Conservation (phyloP, 2,888 invertebrate species). For the Oscheius sp. region DNA sequence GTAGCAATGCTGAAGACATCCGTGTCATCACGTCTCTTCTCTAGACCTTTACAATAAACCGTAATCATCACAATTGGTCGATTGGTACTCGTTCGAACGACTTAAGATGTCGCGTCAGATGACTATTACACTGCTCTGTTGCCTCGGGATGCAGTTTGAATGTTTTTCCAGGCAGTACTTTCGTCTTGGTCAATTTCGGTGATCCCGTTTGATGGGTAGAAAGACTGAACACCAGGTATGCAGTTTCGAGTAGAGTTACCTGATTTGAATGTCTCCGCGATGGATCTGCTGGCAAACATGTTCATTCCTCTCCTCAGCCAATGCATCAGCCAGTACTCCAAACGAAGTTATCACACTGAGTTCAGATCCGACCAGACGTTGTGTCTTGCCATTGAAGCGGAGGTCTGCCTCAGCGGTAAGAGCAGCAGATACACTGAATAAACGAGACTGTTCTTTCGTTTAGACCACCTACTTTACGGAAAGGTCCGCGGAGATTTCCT, state of each 20-base stretch:
- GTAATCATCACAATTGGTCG: slow-evolving; percentile 12
- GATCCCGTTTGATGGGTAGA: background rate
- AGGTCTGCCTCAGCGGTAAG: slow-evolving; percentile 40
- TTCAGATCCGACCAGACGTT: slow-evolving; percentile 38
- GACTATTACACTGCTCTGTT: slow-evolving; percentile 14
- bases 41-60: too few species aligned
- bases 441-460: background rate
- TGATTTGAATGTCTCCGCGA: background rate
- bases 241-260: background rate
- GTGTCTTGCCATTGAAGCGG: slow-evolving; percentile 16
- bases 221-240: background rate
- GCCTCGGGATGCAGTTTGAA: slow-evolving; percentile 2
- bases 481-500: slow-evolving; percentile 42
- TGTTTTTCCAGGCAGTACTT: slow-evolving; percentile 10
- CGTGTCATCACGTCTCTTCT: too few species aligned
- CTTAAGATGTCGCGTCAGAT: background rate
- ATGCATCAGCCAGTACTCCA: slow-evolving; percentile 8
- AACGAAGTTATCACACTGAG: slow-evolving; percentile 13
- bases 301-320: background rate
- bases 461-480: slow-evolving; percentile 46
- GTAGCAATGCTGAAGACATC: too few species aligned
- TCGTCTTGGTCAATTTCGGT: background rate
- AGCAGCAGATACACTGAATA: slow-evolving; percentile 43
- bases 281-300: slow-evolving; percentile 8
- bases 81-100: slow-evolving; percentile 10